Evolutionary conservation across 2,113 vertebrate genomes (phyloP).

Genomic region (Stigmatopora argus): DNA sequence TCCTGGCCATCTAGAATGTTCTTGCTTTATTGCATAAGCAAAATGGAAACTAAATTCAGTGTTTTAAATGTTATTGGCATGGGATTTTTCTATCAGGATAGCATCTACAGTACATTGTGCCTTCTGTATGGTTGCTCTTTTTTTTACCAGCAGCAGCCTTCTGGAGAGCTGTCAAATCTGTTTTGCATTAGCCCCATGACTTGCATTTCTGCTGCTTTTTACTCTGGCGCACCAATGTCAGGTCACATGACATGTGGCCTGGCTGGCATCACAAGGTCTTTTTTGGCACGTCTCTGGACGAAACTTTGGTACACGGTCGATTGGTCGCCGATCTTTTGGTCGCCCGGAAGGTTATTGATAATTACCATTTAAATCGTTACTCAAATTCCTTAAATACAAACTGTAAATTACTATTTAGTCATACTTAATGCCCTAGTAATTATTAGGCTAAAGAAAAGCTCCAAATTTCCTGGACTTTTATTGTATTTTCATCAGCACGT

Average conservation of each 20-base stretch:
- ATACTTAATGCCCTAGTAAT: too few species aligned
- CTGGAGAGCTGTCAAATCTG: slow-evolving; percentile 52
- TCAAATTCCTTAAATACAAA: too few species aligned
- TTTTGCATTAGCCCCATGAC: slow-evolving; percentile 57
- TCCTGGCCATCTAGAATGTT: slow-evolving; percentile 27
- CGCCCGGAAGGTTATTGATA: too few species aligned
- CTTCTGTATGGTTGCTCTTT: slow-evolving; percentile 29
- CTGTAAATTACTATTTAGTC: too few species aligned
- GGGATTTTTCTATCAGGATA: too few species aligned
- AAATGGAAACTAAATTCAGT: too few species aligned
- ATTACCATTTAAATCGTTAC: too few species aligned
- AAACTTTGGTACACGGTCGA: background rate
- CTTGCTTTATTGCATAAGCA: background rate
- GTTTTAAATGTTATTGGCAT: too few species aligned
- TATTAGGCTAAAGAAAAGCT: too few species aligned
- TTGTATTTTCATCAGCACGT: too few species aligned
- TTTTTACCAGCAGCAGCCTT: slow-evolving; percentile 5
- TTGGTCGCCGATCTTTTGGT: too few species aligned
- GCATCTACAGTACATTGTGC: slow-evolving; percentile 8
- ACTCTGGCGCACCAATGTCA: background rate
- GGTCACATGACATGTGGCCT: background rate
- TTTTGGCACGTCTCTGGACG: background rate
- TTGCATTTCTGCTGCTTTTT: slow-evolving; percentile 43
- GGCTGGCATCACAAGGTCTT: background rate
- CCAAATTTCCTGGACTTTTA: too few species aligned